These are phyloP conservation scores for Trematomus loennbergii DNA, from an alignment of 2,113 vertebrate genomes.

Conservation along the genomic window DNA sequence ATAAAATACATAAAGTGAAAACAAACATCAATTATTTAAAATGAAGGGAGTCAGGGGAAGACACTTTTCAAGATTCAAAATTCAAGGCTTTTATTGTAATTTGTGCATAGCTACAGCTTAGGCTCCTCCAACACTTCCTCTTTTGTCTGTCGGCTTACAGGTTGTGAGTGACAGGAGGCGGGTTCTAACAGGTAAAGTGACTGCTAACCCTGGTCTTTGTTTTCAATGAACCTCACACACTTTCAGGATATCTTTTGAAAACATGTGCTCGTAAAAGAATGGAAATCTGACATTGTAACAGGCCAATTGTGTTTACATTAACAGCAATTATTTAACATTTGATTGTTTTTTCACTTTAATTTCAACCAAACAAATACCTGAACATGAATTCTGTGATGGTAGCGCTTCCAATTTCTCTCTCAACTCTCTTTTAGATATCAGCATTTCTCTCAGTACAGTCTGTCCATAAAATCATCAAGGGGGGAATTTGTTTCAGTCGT, in stretches of 20 bases:
- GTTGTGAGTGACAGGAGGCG: neutral
- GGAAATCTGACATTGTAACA: neutral
- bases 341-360: neutral
- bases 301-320: neutral
- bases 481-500: conserved; percentile 6
- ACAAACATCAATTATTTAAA: neutral
- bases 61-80: no score
- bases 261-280: neutral
- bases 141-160: neutral
- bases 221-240: no score
- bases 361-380: neutral
- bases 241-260: no score
- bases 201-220: no score
- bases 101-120: no score
- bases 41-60: no score
- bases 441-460: neutral
- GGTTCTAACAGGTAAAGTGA: neutral
- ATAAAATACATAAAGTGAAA: neutral
- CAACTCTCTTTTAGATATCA: neutral
- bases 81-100: no score
- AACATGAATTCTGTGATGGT: neutral
- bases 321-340: neutral
- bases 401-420: neutral
- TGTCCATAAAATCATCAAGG: neutral
- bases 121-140: no score